Base-by-base conservation (phyloP, 2,888 invertebrate species). In the Stenodema calcarata region DNA sequence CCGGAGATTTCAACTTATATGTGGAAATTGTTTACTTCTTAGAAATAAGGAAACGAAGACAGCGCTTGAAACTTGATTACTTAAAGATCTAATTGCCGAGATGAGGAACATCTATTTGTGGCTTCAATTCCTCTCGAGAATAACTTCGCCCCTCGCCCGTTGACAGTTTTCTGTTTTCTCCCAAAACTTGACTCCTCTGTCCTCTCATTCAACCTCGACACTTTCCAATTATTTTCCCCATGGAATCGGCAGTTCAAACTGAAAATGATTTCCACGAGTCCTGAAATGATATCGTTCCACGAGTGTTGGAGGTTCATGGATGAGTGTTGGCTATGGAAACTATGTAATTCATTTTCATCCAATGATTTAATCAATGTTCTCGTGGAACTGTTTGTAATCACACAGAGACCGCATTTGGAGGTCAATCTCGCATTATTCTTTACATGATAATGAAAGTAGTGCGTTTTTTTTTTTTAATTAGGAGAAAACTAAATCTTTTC, bases 1-100 rank as follows among this genome's bases (percentile, higher is more conserved):
- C 86, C 86, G 86, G 86, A 86, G 86, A 86, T 86, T 86, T 86
- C 86, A 86, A 86, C 78, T 86, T 86, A 79, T 79, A 86, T 78
- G 76, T 78, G 78, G 78, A 86, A 86, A 86, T 86, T 86, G 86
- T 86, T 86, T 78, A 86, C 86, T 86, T 86, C 86, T 86, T 62
- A 35, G 86, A 86, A 86, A 86, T 78, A 79, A 86, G 86, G 86
- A 86, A 78, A 86, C 86, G 86, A 86, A 35, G 84, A 86, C 73
- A 27, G 50, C 54, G 18, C 30, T 86, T 86, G 14, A 79, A 86
- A 86, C 54, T 50, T 27, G 42, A 86, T 86, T 86, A 78, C 86
- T 86, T 79, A 62, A 35, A 30, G 76, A 78, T 76, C 47, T 86
- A 86, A 86, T 86, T 86, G 78, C 42, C 76, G 75, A 50, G 41